phyloP scores from a whole-genome alignment of 2,797 vertebrate genomes.

The Hoplostethus atlanticus region DNA sequence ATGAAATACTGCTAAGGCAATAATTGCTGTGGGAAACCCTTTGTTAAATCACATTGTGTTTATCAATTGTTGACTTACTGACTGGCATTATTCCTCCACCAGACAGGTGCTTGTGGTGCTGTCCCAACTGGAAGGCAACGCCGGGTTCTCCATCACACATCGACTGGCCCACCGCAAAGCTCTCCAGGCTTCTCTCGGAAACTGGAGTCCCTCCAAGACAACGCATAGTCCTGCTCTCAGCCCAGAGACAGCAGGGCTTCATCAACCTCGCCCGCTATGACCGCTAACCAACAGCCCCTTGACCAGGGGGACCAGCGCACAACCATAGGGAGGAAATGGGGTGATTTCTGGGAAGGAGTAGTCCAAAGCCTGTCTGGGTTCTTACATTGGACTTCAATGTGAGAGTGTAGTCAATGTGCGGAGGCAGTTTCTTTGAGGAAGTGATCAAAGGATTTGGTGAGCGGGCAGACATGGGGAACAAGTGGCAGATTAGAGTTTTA shows the following conservation, averaged over 20 bases:
- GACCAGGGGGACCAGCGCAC: neutral
- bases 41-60: no score
- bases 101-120: slow-evolving; percentile 96
- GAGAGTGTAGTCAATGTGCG: neutral
- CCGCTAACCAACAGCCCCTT: neutral
- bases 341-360: no score
- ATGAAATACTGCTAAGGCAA: no score
- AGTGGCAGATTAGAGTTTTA: no score
- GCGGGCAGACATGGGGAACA: neutral
- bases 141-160: slow-evolving; percentile 95
- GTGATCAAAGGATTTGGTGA: neutral
- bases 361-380: neutral
- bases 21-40: no score
- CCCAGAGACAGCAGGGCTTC: slow-evolving; percentile 88
- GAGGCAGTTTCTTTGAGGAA: slow-evolving; percentile 13
- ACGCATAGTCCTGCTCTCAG: slow-evolving; percentile 91
- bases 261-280: slow-evolving; percentile 92
- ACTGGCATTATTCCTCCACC: slow-evolving; percentile 70
- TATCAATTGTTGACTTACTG: no score
- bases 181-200: slow-evolving; percentile 91
- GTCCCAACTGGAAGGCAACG: slow-evolving; percentile 94
- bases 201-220: slow-evolving; percentile 91
- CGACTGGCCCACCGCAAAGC: slow-evolving; percentile 93
- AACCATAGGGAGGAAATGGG: neutral
- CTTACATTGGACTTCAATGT: neutral